These are phyloP conservation scores for Remorina albescens DNA, from an alignment of 2,797 vertebrate genomes.

Conservation along the genomic window DNA sequence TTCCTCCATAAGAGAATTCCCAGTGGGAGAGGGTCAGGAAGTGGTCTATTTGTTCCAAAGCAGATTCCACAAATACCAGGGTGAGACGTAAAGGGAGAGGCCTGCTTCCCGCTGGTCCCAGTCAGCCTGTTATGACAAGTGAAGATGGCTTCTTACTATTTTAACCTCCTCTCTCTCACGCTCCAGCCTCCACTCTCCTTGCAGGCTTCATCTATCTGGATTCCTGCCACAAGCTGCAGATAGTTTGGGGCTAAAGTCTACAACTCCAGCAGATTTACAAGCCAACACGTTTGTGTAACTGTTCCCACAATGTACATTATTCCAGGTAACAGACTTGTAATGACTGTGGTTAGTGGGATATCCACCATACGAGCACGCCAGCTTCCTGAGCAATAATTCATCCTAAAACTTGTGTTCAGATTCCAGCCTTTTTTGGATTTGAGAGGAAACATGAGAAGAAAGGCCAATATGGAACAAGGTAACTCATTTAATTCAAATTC, in stretches of 20 bases:
- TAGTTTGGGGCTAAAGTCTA: constrained; percentile 7
- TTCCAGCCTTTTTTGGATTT: background rate
- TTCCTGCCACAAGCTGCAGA: constrained; percentile 16
- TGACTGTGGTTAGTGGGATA: background rate
- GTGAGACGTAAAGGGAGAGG: constrained; percentile 78
- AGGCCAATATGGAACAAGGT: background rate
- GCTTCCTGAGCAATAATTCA: background rate
- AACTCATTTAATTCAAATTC: background rate
- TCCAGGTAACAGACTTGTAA: background rate
- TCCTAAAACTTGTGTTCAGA: background rate
- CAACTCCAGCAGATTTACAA: constrained; percentile 11
- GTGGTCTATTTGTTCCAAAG: constrained; percentile 86
- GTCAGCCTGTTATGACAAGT: constrained; percentile 63
- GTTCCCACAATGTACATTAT: constrained; percentile 14
- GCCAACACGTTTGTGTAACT: constrained; percentile 5
- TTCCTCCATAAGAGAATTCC: constrained; percentile 67
- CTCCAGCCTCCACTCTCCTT: background rate
- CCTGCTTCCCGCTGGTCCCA: constrained; percentile 64
- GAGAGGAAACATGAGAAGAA: background rate
- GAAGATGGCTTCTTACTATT: constrained; percentile 45
- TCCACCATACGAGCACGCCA: background rate
- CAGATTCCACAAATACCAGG: constrained; percentile 89
- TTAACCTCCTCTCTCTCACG: constrained; percentile 31
- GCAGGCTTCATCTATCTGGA: constrained; percentile 8
- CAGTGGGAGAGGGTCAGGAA: constrained; percentile 81